Percentiles rank a stretch among this genome's conserved stretches.
Evolutionary conservation across 2,888 invertebrate genomes (phyloP).

Genomic region (Philopedon plagiatum): DNA sequence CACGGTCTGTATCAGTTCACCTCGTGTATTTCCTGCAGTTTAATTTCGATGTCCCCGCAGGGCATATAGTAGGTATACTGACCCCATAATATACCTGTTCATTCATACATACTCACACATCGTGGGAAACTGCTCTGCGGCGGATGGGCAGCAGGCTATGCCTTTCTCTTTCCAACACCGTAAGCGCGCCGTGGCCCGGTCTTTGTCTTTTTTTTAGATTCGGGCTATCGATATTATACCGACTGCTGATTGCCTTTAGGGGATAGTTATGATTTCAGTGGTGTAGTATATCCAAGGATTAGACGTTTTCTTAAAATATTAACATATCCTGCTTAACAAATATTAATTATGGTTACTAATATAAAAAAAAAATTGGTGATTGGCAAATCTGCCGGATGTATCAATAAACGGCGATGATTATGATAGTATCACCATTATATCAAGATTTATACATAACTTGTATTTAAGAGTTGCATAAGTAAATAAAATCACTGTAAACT

Average conservation of each 20-base stretch:
- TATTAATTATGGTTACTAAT: not conserved
- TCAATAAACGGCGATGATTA: not conserved
- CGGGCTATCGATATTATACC: slow-evolving; percentile 47
- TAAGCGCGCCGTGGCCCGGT: slow-evolving; percentile 19
- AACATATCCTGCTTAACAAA: not conserved
- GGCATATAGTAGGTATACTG: slow-evolving; percentile 66
- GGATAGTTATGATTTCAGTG: slow-evolving; percentile 39
- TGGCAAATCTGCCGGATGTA: not conserved
- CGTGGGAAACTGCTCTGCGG: slow-evolving; percentile 62
- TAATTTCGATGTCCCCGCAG: slow-evolving; percentile 59
- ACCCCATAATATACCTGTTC: slow-evolving; percentile 66
- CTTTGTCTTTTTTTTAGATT: slow-evolving; percentile 50
- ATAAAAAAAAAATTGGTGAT: not conserved
- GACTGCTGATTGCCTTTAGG: slow-evolving; percentile 40
- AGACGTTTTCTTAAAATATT: not conserved
- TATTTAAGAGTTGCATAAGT: not conserved
- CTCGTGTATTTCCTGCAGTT: slow-evolving; percentile 57
- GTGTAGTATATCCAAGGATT: slow-evolving; percentile 22
- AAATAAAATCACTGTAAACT: too few relatives aligned
- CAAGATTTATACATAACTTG: not conserved
- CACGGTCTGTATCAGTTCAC: slow-evolving; percentile 44
- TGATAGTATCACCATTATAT: not conserved
- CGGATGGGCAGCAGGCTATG: slow-evolving; percentile 51
- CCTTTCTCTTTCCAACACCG: slow-evolving; percentile 51
- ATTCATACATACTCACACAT: slow-evolving; percentile 65